These are phyloP conservation scores for Myotis davidii DNA, from an alignment of 2,113 vertebrate species.

Conservation along the genomic window DNA sequence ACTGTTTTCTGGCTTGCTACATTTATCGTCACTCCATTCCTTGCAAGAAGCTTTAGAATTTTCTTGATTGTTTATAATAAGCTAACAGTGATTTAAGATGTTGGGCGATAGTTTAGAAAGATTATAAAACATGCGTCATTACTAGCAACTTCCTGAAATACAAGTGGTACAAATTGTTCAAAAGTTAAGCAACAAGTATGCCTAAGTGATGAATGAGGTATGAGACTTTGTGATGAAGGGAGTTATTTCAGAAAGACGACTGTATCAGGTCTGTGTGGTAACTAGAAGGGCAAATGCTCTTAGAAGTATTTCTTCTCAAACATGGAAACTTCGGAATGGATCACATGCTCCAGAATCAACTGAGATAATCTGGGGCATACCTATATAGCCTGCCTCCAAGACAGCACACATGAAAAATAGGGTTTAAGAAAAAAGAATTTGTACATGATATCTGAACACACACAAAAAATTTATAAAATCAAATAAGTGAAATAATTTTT, in stretches of 20 bases:
- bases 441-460: not conserved
- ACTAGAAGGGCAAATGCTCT: constrained; percentile 35
- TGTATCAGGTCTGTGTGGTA: not conserved
- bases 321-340: not conserved
- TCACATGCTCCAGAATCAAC: not conserved
- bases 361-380: not conserved
- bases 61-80: constrained; percentile 33
- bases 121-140: constrained; percentile 6
- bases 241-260: not conserved
- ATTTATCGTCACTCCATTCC: constrained; percentile 21
- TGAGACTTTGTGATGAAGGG: constrained; percentile 12
- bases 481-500: constrained; percentile 2
- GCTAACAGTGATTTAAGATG: not conserved
- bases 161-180: not conserved
- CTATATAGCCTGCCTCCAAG: not conserved
- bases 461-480: not conserved
- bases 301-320: not conserved
- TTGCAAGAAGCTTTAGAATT: not conserved
- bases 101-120: constrained; percentile 21
- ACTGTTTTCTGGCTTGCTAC: not conserved
- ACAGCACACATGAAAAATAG: not conserved
- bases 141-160: constrained; percentile 13
- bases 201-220: not conserved
- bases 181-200: constrained; percentile 17
- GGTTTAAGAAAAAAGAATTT: not conserved